phyloP scores from a whole-genome alignment of 2,888 invertebrate species.

The Ichneumoninae sp. region DNA sequence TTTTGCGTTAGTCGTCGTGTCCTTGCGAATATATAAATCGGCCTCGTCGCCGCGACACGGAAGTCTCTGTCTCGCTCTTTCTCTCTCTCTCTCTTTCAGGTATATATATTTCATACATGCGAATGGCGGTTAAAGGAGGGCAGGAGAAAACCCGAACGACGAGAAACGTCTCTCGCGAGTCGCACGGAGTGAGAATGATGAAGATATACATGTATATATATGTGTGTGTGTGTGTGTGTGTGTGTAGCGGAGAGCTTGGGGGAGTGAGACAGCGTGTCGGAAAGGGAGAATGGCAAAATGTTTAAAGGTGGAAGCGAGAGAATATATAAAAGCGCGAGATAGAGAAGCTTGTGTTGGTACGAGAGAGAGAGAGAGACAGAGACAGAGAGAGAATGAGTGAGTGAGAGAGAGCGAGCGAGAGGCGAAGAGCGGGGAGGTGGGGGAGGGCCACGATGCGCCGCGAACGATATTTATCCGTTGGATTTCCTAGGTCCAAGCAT shows the following conservation, averaged over 20 bases:
- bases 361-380: conserved; percentile 22
- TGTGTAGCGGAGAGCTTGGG: not conserved
- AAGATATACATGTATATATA: not conserved
- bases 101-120: conserved; percentile 50
- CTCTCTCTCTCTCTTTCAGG: not conserved
- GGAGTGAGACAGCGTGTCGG: conserved; percentile 24
- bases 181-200: conserved; percentile 27
- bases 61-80: not conserved
- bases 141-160: conserved; percentile 55
- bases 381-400: conserved; percentile 17
- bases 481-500: conserved; percentile 2
- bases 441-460: conserved; percentile 49
- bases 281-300: conserved; percentile 25
- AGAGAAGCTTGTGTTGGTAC: not conserved
- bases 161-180: conserved; percentile 53
- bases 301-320: not conserved
- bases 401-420: conserved; percentile 24
- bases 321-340: conserved; percentile 24
- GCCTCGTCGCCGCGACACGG: conserved; percentile 48
- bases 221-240: no score
- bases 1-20: not conserved
- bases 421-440: not conserved
- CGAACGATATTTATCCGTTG: conserved; percentile 32
- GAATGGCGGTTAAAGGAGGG: conserved; percentile 66
- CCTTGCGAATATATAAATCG: conserved; percentile 19